phyloP scores from a whole-genome alignment of 2,888 invertebrate species.

The Nomada lathburiana region DNA sequence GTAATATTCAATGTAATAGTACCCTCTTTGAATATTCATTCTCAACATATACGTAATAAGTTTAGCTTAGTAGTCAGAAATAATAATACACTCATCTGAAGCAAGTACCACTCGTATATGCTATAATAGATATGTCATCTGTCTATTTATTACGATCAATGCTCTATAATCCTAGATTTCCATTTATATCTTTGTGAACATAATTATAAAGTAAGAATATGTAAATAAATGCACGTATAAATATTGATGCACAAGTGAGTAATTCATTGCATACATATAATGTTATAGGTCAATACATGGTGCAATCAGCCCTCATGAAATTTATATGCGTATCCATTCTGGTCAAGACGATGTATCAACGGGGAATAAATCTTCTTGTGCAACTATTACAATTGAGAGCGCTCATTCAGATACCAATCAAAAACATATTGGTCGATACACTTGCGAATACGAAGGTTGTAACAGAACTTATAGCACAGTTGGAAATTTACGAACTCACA shows the following conservation, averaged over 20 bases:
- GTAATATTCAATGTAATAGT: constrained; percentile 4
- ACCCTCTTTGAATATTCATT: neutral
- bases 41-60: constrained; percentile 58
- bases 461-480: constrained; percentile 95
- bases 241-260: neutral
- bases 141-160: constrained; percentile 37
- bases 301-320: constrained; percentile 89
- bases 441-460: constrained; percentile 95
- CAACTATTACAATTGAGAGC: constrained; percentile 89
- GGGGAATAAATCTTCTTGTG: constrained; percentile 89
- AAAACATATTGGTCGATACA: constrained; percentile 89
- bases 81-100: constrained; percentile 53
- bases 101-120: constrained; percentile 62
- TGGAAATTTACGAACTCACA: constrained; percentile 96
- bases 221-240: neutral
- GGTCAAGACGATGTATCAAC: constrained; percentile 87
- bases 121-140: constrained; percentile 40
- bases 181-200: neutral
- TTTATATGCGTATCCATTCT: constrained; percentile 90
- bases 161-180: neutral
- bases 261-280: neutral
- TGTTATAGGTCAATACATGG: constrained; percentile 88
- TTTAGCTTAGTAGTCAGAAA: constrained; percentile 59
- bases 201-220: neutral
- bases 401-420: constrained; percentile 87